Base-by-base conservation (phyloP, 2,888 invertebrate genomes). In the Platycheirus albimanus region DNA sequence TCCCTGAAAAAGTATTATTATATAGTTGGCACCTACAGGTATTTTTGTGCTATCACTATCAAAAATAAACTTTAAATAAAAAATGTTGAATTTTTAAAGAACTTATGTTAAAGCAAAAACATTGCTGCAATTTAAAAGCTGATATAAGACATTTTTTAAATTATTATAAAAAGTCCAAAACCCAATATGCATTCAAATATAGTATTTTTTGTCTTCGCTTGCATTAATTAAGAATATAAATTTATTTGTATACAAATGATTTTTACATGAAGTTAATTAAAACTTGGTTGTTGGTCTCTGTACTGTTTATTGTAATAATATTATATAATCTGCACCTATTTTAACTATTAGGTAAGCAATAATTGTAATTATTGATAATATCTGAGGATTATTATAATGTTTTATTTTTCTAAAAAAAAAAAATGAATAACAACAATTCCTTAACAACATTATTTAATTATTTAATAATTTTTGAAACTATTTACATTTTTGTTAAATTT, bases 301-400 rank as follows among this genome's bases (percentile, higher is more conserved):
- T 8, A 33, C 30, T 33, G 8, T 33, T 33, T 33, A 33, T 33
- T 33, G 30, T 33, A 33, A 33, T 8, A 24, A 24, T 24, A 24
- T 33, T 33, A 33, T 33, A 33, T 7, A n/a, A n/a, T 13, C 38
- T 41, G 38, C 13, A 13, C 38, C 30, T 33, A 33, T 33, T 33
- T 7, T 41, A 41, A 41, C n/a, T 2, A 41, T 13, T 13, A 13
- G 13, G 4, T 41, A 3, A 5, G 49, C 49, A 67, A 67, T 41
- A n/a, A 51, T 38, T 49, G 19, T 15, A 75, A 51, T 54, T 49
- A 30, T 47, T 51, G 20, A 51, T 67, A 67, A 51, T 75, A 75
- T 67, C 58, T 43, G 20, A n/a, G 41, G 43, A 67, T 54, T n/a
- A n/a, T n/a, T n/a, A n/a, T n/a, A n/a, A n/a, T 17, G 28, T 7